Base-by-base conservation (phyloP, 2,113 vertebrate genomes). In the Symphodus melops region DNA sequence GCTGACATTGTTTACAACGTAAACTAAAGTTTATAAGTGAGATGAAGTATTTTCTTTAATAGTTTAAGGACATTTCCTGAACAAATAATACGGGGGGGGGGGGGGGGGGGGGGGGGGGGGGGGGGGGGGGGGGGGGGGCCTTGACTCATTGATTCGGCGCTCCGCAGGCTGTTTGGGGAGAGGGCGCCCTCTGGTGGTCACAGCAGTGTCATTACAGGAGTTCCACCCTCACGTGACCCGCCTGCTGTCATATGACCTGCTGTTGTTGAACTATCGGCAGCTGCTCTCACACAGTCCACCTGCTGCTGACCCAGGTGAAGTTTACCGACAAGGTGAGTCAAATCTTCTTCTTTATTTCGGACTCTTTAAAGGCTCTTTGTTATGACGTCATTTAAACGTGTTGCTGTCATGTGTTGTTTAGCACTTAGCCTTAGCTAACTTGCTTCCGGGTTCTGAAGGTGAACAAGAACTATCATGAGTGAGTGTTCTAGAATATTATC, bases 191-290 rank as follows among this genome's bases (percentile, higher is more conserved):
- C 28, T 33, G 28, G 28, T 33, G 28, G 28, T 33, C 4, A 33
- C 4, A 6, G 5, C 28, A 17, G 25, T 19, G 2, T 7, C 14
- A 48, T 19, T 4, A 17, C 48, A 51, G 48, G 19, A 5, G 42
- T 51, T n/a, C 48, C 7, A n/a, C n/a, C 19, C 48, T 44, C 76
- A 83, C 2, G 76, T 84, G 82, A 86, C 8, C 1, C 0, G 6
- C 20, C 20, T 1, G 19, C 19, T 2, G 64, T 83, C 80, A 83
- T 52, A 28, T 86, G 84, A 86, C 60, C 37, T 0, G 8, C 2
- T 65, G 10, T 9, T 8, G 5, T 4, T 39, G 36, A 6, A 4
- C 6, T 9, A 1, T n/a, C 20, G 3, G 3, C 56, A 39, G 59
- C 46, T 60, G 66, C 37, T 11, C 14, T 9, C 48, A 28, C 25